Base-by-base conservation (phyloP, 2,888 invertebrate genomes). In the Flexamia atlantica region DNA sequence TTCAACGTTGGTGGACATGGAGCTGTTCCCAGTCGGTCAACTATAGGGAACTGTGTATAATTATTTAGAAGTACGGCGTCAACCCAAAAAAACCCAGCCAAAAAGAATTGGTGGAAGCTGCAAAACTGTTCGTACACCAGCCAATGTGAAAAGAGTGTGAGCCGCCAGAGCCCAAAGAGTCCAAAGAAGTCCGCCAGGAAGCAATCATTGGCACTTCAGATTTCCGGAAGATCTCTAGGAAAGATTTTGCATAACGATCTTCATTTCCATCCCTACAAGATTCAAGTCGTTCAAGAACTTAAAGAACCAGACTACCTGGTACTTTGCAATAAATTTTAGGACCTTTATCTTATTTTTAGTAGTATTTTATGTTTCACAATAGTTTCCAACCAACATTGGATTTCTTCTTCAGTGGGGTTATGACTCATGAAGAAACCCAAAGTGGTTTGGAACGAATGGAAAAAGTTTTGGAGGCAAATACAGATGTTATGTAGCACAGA, bases 231-330 rank as follows among this genome's bases (percentile, higher is more conserved):
- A 17, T 74, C 74, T 25, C 25, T 42, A 28, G 2, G 42, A 40
- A 74, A 42, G 20, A 74, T 74, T 40, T 28, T 46, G 7, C 74
- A 46, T 74, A 7, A 74, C 5, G 46, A 74, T 74, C 36, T 74
- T 32, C 32, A 74, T 74, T 74, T 74, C 36, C 74, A 74, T 28
- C 40, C 46, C n/a, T 74, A 74, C 46, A 74, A 74, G 36, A 74
- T 74, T 17, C 17, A 36, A 20, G 28, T 74, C 25, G 42, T 74
- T 40, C 42, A 74, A 40, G 30, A 12, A 32, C 74, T 74, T 36
- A 40, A 28, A 23, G 32, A 30, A 68, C 30, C 30, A 20, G 68
- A 68, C 68, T 32, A 30, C 32, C n/a, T n/a, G n/a, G n/a, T n/a
- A n/a, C n/a, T n/a, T n/a, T n/a, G n/a, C n/a, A n/a, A n/a, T n/a